A percentile compares a stretch with the other conserved stretches of the same genome.
phyloP scores from a whole-genome alignment of 2,113 vertebrate species.

The Marmota monax region DNA sequence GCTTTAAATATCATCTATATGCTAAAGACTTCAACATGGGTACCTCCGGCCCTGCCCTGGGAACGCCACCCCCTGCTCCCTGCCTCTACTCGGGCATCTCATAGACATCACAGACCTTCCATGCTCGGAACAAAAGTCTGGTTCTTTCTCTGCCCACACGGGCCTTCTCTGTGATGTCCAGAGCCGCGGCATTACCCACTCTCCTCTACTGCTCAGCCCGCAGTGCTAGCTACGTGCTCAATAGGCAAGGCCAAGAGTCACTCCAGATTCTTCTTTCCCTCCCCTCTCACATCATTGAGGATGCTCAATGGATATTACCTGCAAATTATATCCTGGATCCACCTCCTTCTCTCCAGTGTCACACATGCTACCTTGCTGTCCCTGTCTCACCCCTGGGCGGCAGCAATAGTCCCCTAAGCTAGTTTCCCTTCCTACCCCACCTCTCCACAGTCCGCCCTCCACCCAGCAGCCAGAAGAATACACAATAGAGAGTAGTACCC shows the following conservation, averaged over 20 bases:
- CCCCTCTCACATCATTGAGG: not conserved
- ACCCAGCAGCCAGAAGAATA: not conserved
- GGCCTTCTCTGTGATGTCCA: not conserved
- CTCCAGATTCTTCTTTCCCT: not conserved
- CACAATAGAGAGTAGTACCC: not conserved
- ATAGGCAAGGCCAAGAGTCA: not conserved
- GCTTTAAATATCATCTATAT: not conserved
- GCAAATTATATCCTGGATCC: not conserved
- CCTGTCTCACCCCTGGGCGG: not conserved
- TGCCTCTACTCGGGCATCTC: not conserved
- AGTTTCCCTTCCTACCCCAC: not conserved
- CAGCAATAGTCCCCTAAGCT: not conserved
- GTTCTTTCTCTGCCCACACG: not conserved
- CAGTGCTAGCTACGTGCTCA: not conserved
- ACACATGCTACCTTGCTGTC: not conserved
- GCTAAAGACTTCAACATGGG: not conserved
- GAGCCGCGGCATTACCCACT: not conserved
- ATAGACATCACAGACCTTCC: not conserved
- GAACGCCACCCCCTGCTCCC: not conserved
- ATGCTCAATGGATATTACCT: not conserved
- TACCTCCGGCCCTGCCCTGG: not conserved
- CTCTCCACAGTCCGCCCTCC: not conserved
- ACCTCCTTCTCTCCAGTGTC: not conserved
- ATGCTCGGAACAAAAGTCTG: not conserved
- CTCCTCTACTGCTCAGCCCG: not conserved